These are phyloP conservation scores for Phortica magna DNA, from an alignment of 2,888 invertebrate species.

Conservation along the genomic window DNA sequence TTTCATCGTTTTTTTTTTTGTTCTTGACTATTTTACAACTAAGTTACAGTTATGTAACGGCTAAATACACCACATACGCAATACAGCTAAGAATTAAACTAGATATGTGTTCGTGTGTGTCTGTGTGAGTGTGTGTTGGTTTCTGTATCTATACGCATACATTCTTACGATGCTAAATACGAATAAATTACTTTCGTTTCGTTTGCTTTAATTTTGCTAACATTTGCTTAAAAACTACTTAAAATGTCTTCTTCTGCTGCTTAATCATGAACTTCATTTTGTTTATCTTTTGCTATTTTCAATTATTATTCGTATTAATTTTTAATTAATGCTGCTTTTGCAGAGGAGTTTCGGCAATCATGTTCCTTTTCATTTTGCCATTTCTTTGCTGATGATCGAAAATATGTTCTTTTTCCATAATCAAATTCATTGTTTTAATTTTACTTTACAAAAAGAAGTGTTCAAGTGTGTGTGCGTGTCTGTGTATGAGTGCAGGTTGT, in stretches of 20 bases:
- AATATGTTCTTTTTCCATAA: neutral
- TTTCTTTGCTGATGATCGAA: neutral
- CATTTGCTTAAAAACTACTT: slow-evolving; percentile 26
- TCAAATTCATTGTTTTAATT: neutral
- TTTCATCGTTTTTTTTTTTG: neutral
- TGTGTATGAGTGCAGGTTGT: slow-evolving; percentile 46
- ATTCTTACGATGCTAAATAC: neutral
- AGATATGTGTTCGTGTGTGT: slow-evolving; percentile 2
- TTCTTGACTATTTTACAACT: slow-evolving; percentile 27
- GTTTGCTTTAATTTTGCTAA: slow-evolving; percentile 14
- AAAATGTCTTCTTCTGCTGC: slow-evolving; percentile 22
- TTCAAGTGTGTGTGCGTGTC: neutral
- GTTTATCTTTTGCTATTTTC: neutral
- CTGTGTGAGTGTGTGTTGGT: neutral
- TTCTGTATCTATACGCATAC: neutral
- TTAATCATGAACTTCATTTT: neutral
- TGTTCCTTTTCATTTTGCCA: neutral
- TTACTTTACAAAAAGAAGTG: slow-evolving; percentile 10
- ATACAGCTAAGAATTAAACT: slow-evolving; percentile 25
- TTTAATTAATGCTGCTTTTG: slow-evolving; percentile 1
- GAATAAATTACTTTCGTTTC: neutral
- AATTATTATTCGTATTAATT: neutral
- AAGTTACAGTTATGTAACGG: slow-evolving; percentile 16
- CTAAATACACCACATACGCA: slow-evolving; percentile 21
- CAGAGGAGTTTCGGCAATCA: slow-evolving; percentile 2